A percentile compares a stretch with the other conserved stretches of the same genome.
phyloP scores from a whole-genome alignment of 2,113 vertebrate genomes.

The Orthonyx spaldingii region DNA sequence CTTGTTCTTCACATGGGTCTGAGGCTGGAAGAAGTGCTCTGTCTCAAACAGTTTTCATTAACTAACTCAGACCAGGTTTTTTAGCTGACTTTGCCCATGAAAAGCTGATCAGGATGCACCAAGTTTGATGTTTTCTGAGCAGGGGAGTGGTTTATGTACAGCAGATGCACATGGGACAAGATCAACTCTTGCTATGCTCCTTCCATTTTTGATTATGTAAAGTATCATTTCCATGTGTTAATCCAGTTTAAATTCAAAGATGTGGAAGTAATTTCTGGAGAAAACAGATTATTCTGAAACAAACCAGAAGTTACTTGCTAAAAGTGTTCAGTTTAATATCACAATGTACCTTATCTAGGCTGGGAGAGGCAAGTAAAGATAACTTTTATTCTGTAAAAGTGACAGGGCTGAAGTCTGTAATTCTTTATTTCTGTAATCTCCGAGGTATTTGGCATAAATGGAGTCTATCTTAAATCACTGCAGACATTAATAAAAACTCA shows the following conservation, averaged over 20 bases:
- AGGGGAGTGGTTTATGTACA: not conserved
- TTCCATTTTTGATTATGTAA: not conserved
- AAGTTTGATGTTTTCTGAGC: not conserved
- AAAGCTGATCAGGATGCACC: not conserved
- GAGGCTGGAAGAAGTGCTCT: not conserved
- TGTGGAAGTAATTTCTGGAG: not conserved
- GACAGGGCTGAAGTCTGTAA: not conserved
- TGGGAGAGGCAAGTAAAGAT: not conserved
- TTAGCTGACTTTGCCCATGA: not conserved
- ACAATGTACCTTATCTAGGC: not conserved
- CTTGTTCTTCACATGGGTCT: not conserved
- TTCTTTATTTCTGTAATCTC: conserved; percentile 4
- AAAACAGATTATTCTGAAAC: not conserved
- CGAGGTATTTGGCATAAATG: not conserved
- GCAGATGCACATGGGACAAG: not conserved
- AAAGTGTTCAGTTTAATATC: not conserved
- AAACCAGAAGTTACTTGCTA: not conserved
- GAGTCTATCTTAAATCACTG: conserved; percentile 5
- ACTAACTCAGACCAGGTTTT: not conserved
- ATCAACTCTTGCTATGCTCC: not conserved
- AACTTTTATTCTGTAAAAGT: not conserved
- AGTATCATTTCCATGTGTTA: conserved; percentile 23
- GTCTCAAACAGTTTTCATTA: not conserved
- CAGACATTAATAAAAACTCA: not conserved
- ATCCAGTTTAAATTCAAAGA: not conserved